A percentile compares a stretch with the other conserved stretches of the same genome.
These are phyloP conservation scores for Reinhardtius hippoglossoides DNA, from an alignment of 2,113 vertebrate species.

Conservation along the genomic window DNA sequence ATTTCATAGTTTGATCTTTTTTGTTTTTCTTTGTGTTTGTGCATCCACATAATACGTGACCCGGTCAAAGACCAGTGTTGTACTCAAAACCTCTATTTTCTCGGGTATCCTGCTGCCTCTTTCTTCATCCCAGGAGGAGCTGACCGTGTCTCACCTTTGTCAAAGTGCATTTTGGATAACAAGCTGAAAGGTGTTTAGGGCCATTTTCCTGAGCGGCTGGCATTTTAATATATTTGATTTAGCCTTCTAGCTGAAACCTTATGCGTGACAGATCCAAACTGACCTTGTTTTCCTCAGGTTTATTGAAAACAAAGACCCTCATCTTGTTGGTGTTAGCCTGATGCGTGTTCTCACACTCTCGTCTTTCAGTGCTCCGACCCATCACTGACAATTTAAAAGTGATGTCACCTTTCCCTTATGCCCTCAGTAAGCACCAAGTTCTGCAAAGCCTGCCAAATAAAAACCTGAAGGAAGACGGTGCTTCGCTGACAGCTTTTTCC, in stretches of 20 bases:
- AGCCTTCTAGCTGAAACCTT: conserved; percentile 14
- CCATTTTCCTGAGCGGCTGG: conserved; percentile 26
- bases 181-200: conserved; percentile 59
- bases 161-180: conserved; percentile 66
- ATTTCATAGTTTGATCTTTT: too few relatives aligned
- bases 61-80: conserved; percentile 36
- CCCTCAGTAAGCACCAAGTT: conserved; percentile 23
- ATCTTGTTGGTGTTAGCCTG: neutral
- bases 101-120: conserved; percentile 19
- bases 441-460: conserved; percentile 33
- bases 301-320: neutral
- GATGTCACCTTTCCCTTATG: conserved; percentile 15
- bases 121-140: conserved; percentile 30
- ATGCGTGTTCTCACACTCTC: conserved; percentile 2
- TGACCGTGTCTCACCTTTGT: conserved; percentile 54
- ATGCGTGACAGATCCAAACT: conserved; percentile 23
- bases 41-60: conserved; percentile 7
- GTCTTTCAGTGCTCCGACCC: neutral
- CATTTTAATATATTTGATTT: conserved; percentile 41
- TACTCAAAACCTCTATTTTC: conserved; percentile 50
- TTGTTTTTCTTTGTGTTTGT: neutral
- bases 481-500: conserved; percentile 13
- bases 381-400: conserved; percentile 18
- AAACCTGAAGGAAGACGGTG: conserved; percentile 27
- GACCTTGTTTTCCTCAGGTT: neutral